Conservation (phyloP, 2,113 vertebrate species). For the Brachypteracias leptosomus region DNA sequence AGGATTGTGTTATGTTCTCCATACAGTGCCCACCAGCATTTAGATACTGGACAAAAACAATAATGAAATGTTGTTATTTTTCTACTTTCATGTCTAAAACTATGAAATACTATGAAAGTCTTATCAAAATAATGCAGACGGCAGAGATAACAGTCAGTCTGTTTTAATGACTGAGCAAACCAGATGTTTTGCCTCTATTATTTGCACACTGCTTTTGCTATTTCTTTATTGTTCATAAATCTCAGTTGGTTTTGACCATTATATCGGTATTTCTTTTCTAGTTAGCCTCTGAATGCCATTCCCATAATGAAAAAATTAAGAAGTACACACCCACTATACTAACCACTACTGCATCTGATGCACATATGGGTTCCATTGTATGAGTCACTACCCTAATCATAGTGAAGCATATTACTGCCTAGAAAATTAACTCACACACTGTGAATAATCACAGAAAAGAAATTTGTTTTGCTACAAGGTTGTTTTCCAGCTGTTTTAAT, state of each 20-base stretch:
- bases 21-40: background rate
- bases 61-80: background rate
- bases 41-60: background rate
- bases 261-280: constrained; percentile 21
- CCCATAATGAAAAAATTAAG: background rate
- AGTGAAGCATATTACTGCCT: constrained; percentile 65
- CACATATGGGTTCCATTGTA: constrained; percentile 19
- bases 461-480: constrained; percentile 78
- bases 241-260: background rate
- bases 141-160: background rate
- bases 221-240: constrained; percentile 1
- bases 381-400: constrained; percentile 53
- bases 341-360: background rate
- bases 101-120: background rate
- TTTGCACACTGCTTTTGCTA: background rate
- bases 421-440: constrained; percentile 77
- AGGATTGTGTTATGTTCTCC: background rate
- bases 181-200: constrained; percentile 30
- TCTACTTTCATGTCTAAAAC: background rate
- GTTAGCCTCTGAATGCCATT: constrained; percentile 37
- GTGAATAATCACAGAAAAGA: constrained; percentile 79
- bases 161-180: background rate
- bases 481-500: constrained; percentile 82
- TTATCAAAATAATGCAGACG: background rate
- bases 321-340: background rate